These are phyloP conservation scores for Tyrannus savana DNA, from an alignment of 2,113 vertebrate species.

Conservation along the genomic window DNA sequence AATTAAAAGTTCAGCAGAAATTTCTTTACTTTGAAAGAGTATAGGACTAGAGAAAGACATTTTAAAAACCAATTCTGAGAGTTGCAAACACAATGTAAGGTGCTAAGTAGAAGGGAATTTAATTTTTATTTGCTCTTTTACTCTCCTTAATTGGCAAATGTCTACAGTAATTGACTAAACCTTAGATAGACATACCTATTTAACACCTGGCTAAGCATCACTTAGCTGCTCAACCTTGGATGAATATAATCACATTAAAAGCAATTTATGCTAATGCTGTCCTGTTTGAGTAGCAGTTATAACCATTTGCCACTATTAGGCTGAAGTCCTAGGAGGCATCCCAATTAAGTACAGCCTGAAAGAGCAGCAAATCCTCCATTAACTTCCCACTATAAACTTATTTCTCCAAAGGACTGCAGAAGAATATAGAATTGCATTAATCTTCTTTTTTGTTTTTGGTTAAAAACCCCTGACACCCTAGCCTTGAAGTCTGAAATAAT, in stretches of 20 bases:
- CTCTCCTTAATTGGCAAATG: conserved; percentile 28
- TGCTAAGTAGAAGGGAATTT: conserved; percentile 10
- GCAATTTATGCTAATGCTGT: conserved; percentile 39
- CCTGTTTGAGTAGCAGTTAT: conserved; percentile 16
- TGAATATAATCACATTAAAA: conserved; percentile 35
- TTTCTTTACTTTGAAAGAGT: not conserved
- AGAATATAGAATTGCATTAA: not conserved
- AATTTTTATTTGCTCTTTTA: conserved; percentile 40
- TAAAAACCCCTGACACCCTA: not conserved
- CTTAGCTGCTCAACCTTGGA: conserved; percentile 43
- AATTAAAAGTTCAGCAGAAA: not conserved
- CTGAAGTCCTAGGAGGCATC: conserved; percentile 8
- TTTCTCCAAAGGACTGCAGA: not conserved
- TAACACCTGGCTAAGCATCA: conserved; percentile 62
- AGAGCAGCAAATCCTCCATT: not conserved
- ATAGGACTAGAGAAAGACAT: not conserved
- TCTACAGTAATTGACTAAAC: conserved; percentile 23
- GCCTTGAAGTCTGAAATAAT: not conserved
- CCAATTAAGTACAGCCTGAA: conserved; percentile 16
- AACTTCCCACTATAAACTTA: not conserved
- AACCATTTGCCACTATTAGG: conserved; percentile 19
- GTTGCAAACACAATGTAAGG: not conserved
- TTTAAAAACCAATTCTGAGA: conserved; percentile 6
- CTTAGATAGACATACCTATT: conserved; percentile 35
- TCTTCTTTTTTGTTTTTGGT: not conserved